Conservation (phyloP, 1,140 invertebrate genomes). For the Drosophila lini region DNA sequence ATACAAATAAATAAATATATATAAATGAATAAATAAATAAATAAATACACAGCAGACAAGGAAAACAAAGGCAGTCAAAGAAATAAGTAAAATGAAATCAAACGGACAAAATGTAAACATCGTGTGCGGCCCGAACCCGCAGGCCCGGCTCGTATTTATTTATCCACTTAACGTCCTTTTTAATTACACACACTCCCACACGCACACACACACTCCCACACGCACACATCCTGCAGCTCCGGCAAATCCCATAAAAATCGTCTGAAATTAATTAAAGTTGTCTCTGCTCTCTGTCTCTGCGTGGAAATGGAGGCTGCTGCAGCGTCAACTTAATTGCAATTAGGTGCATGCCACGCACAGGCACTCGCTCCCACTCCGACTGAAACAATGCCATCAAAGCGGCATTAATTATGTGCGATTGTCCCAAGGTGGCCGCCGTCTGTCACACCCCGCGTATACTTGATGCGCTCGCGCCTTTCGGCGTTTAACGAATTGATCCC, state of each 20-base stretch:
- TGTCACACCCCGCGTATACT: conserved; percentile 34
- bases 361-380: not conserved
- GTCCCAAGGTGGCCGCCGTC: conserved; percentile 28
- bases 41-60: conserved; percentile 37
- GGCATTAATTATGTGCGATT: conserved; percentile 56
- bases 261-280: conserved; percentile 50
- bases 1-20: conserved; percentile 48
- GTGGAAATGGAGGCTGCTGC: conserved; percentile 26
- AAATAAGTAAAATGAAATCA: conserved; percentile 47
- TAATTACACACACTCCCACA: conserved; percentile 48
- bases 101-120: conserved; percentile 49
- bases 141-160: conserved; percentile 64
- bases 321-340: conserved; percentile 70
- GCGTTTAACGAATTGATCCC: conserved; percentile 38
- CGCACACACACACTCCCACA: conserved; percentile 2
- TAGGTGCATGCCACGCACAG: conserved; percentile 39
- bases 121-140: conserved; percentile 21
- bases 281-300: conserved; percentile 31
- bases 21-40: conserved; percentile 30
- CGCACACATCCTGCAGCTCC: not conserved
- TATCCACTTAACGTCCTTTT: conserved; percentile 66
- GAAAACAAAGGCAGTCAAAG: conserved; percentile 40
- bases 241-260: conserved; percentile 43
- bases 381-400: conserved; percentile 53
- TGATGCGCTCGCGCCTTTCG: conserved; percentile 28